Conservation (phyloP, 2,888 invertebrate genomes). For the Thera britannica region DNA sequence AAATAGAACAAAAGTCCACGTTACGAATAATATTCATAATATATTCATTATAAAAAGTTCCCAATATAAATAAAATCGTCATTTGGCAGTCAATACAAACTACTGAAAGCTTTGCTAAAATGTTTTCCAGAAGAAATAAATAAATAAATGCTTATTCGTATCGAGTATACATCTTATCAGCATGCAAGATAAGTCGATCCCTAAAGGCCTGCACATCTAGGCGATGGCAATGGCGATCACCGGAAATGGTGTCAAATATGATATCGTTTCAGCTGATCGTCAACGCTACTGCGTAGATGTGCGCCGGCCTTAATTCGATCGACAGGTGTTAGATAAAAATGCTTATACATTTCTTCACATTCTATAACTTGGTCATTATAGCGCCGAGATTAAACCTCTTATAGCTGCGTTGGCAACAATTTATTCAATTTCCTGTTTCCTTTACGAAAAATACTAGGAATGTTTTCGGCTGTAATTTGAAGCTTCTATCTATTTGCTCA, state of each 20-base stretch:
- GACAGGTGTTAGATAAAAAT: too few species aligned
- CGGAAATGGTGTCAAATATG: too few species aligned
- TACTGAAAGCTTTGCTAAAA: not conserved
- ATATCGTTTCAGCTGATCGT: too few species aligned
- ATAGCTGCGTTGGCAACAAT: slow-evolving; percentile 65
- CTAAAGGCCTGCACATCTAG: too few species aligned
- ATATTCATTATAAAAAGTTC: not conserved
- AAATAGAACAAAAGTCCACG: not conserved
- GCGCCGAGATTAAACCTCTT: slow-evolving; percentile 52
- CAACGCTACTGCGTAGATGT: too few species aligned
- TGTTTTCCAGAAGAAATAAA: not conserved
- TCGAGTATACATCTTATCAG: too few species aligned
- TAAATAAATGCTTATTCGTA: too few species aligned
- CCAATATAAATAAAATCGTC: too few species aligned
- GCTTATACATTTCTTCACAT: not conserved
- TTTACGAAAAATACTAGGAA: slow-evolving; percentile 53
- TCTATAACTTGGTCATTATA: slow-evolving; percentile 7
- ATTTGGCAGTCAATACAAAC: too few species aligned
- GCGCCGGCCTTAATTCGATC: too few species aligned
- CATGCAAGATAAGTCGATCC: too few species aligned
- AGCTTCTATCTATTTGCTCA: slow-evolving; percentile 34
- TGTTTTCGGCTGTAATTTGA: slow-evolving; percentile 50
- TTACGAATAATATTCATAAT: not conserved
- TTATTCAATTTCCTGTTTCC: slow-evolving; percentile 62
- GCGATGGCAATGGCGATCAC: too few species aligned